A percentile compares a stretch with the other conserved stretches of the same genome.
Conservation (phyloP, 2,888 invertebrate genomes). For the Acleris sparsana region DNA sequence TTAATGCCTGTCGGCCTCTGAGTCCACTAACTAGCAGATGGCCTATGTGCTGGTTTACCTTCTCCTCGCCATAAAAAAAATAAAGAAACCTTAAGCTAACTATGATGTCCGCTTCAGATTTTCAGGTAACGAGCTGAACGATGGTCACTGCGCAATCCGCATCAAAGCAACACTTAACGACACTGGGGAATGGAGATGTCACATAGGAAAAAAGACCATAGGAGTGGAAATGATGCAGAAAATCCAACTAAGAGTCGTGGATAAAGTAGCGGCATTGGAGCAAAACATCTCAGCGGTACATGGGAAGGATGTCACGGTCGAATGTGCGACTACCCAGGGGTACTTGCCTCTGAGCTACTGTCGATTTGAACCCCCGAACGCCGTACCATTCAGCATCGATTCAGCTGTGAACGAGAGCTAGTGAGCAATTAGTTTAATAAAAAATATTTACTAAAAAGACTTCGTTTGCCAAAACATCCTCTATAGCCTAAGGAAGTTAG, state of each 20-base stretch:
- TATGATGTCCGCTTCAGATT: constrained; percentile 50
- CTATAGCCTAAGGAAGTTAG: too few species aligned
- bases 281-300: constrained; percentile 56
- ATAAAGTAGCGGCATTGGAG: constrained; percentile 63
- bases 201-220: constrained; percentile 63
- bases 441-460: too few species aligned
- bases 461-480: too few species aligned
- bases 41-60: too few species aligned
- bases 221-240: constrained; percentile 62
- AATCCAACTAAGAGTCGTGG: constrained; percentile 63
- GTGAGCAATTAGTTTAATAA: constrained; percentile 53
- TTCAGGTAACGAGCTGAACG: constrained; percentile 59
- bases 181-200: constrained; percentile 76
- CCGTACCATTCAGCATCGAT: constrained; percentile 72
- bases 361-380: constrained; percentile 75
- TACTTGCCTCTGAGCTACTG: constrained; percentile 72
- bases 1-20: too few species aligned
- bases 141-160: constrained; percentile 68
- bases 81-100: too few species aligned
- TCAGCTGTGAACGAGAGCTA: constrained; percentile 57
- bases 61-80: too few species aligned
- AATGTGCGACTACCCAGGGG: constrained; percentile 67
- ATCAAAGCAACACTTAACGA: constrained; percentile 58
- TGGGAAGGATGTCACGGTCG: constrained; percentile 62
- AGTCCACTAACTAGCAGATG: too few species aligned